Conservation (phyloP, 2,888 invertebrate species). For the Orthosia gracilis region DNA sequence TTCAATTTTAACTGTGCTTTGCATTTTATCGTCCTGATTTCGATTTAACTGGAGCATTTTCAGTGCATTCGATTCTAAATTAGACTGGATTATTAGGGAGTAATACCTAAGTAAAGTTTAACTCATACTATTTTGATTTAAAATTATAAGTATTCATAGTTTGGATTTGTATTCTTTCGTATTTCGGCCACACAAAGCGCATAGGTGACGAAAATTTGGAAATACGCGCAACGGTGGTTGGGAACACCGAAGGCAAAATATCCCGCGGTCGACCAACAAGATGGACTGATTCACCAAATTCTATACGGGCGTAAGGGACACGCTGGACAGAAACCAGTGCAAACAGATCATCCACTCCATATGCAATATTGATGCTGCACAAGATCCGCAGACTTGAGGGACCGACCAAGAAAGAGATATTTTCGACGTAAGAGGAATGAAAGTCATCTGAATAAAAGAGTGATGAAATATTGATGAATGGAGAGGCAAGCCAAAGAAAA, state of each 20-base stretch:
- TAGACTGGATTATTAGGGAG: not conserved
- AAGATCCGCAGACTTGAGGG: too few relatives aligned
- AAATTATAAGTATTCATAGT: not conserved
- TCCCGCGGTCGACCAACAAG: too few relatives aligned
- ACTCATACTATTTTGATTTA: not conserved
- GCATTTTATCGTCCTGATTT: slow-evolving; percentile 30
- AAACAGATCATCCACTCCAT: too few relatives aligned
- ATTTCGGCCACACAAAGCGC: too few relatives aligned
- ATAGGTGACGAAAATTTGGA: too few relatives aligned
- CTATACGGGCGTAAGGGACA: too few relatives aligned
- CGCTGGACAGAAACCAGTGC: too few relatives aligned
- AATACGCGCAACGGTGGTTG: too few relatives aligned
- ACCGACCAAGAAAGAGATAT: too few relatives aligned
- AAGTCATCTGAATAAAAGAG: not conserved
- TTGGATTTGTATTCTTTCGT: not conserved
- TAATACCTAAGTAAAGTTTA: not conserved
- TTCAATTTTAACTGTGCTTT: slow-evolving; percentile 42
- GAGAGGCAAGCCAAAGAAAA: not conserved
- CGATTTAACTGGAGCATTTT: slow-evolving; percentile 2
- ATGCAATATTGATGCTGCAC: too few relatives aligned
- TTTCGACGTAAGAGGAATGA: not conserved
- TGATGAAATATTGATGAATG: not conserved
- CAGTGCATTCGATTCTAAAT: not conserved
- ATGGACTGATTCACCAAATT: too few relatives aligned
- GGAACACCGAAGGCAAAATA: too few relatives aligned